Evolutionary conservation across 2,888 invertebrate species (phyloP).

Genomic region (Sinohyriopsis cumingii): DNA sequence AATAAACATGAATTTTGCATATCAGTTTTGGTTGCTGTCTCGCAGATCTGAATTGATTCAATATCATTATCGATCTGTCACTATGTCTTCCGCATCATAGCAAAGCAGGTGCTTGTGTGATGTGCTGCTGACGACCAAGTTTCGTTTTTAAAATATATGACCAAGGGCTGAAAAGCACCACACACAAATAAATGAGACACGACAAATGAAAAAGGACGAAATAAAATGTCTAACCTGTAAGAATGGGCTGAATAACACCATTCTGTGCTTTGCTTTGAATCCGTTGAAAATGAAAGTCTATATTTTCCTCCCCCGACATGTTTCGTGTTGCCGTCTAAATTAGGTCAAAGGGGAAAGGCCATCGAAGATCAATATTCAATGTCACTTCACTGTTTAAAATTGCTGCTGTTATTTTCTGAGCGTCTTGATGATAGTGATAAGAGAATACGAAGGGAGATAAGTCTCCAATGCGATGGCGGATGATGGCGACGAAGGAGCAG

Average conservation of each 20-base stretch:
- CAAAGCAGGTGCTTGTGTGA: too few species aligned
- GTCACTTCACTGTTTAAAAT: too few species aligned
- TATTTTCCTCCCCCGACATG: constrained; percentile 19
- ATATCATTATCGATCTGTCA: too few species aligned
- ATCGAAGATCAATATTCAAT: constrained; percentile 16
- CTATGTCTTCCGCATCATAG: too few species aligned
- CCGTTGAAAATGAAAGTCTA: constrained; percentile 26
- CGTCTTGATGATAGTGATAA: too few species aligned
- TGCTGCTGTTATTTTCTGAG: too few species aligned
- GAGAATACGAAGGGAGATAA: constrained; percentile 12
- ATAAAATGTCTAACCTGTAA: constrained; percentile 80
- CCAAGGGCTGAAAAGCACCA: too few species aligned
- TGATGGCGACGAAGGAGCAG: constrained; percentile 6
- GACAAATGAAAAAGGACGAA: not conserved
- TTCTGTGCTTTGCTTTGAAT: constrained; percentile 72
- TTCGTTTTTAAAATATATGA: too few species aligned
- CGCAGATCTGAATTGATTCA: too few species aligned
- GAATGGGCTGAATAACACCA: constrained; percentile 89
- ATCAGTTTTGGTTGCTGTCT: too few species aligned
- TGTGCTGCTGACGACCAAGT: too few species aligned
- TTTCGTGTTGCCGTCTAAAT: constrained; percentile 3
- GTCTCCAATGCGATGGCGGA: constrained; percentile 13
- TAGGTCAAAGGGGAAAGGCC: not conserved
- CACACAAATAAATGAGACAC: not conserved
- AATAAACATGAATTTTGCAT: too few species aligned